These are phyloP conservation scores for Remorina albescens DNA, from an alignment of 2,797 vertebrate species.

Conservation along the genomic window DNA sequence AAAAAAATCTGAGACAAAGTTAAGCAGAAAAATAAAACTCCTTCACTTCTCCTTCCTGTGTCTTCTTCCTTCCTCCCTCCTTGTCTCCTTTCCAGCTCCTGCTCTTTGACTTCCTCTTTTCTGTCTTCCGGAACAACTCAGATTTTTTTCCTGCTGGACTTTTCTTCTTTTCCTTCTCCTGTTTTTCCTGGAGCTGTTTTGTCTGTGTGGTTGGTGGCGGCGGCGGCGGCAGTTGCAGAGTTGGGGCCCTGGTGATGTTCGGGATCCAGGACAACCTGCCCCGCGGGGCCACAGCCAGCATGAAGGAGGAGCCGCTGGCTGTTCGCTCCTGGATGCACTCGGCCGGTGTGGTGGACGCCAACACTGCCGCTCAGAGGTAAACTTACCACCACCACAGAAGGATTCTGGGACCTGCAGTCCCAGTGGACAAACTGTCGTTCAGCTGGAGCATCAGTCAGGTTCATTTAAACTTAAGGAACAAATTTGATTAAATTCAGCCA, in stretches of 20 bases:
- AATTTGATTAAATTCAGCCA: too few relatives aligned
- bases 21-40: conserved; percentile 28
- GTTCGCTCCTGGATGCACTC: conserved; percentile 96
- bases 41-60: background rate
- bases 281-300: conserved; percentile 87
- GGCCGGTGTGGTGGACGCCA: conserved; percentile 92
- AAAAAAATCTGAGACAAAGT: conserved; percentile 50
- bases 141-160: conserved; percentile 16
- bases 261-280: conserved; percentile 93
- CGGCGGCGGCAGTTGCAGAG: too few relatives aligned
- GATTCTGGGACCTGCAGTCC: conserved; percentile 70
- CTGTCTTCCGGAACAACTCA: background rate
- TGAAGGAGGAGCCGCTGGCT: conserved; percentile 96
- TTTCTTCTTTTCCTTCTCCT: conserved; percentile 2
- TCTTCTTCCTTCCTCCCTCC: background rate
- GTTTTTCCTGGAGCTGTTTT: background rate
- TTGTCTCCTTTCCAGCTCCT: background rate
- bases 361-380: conserved; percentile 95
- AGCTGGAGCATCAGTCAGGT: background rate
- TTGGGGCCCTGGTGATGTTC: conserved; percentile 83
- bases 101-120: background rate
- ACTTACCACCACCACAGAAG: conserved; percentile 62
- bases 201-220: background rate
- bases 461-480: too few relatives aligned
- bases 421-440: conserved; percentile 12